These are phyloP conservation scores for Cabera pusaria DNA, from an alignment of 2,888 invertebrate genomes.

Conservation along the genomic window DNA sequence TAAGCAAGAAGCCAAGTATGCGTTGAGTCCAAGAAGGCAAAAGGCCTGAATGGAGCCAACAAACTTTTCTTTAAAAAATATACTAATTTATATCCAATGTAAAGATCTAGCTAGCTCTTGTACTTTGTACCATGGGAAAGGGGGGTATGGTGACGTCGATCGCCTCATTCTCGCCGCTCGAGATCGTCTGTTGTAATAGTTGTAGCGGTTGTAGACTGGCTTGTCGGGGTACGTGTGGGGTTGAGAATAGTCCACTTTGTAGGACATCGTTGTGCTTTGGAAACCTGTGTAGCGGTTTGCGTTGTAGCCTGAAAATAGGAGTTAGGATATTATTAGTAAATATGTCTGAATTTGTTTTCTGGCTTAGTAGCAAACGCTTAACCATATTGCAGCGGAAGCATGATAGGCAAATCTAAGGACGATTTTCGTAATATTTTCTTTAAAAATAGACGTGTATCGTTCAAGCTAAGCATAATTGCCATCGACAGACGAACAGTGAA, in stretches of 20 bases:
- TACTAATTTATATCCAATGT: slow-evolving; percentile 83
- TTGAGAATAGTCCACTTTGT: slow-evolving; percentile 80
- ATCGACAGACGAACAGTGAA: too few species aligned
- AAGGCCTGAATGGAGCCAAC: slow-evolving; percentile 72
- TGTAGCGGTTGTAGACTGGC: slow-evolving; percentile 74
- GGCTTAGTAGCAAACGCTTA: too few species aligned
- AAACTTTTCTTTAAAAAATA: slow-evolving; percentile 55
- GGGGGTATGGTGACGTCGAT: slow-evolving; percentile 77
- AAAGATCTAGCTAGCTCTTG: slow-evolving; percentile 86
- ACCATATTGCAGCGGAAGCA: too few species aligned
- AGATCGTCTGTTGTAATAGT: slow-evolving; percentile 74
- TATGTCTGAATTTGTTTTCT: too few species aligned
- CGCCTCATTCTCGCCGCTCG: slow-evolving; percentile 64
- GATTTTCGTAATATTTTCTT: too few species aligned
- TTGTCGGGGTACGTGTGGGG: slow-evolving; percentile 68
- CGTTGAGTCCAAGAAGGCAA: slow-evolving; percentile 75
- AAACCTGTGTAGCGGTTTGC: slow-evolving; percentile 66
- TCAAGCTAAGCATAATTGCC: too few species aligned
- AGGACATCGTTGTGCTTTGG: slow-evolving; percentile 73
- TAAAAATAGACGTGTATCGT: too few species aligned
- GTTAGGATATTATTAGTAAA: not conserved
- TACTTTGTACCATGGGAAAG: slow-evolving; percentile 92
- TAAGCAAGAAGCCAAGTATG: slow-evolving; percentile 56
- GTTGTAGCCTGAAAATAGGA: slow-evolving; percentile 61
- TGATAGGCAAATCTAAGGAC: too few species aligned